Evolutionary conservation across 2,888 invertebrate genomes (phyloP).

Genomic region (Mythimna vitellina): DNA sequence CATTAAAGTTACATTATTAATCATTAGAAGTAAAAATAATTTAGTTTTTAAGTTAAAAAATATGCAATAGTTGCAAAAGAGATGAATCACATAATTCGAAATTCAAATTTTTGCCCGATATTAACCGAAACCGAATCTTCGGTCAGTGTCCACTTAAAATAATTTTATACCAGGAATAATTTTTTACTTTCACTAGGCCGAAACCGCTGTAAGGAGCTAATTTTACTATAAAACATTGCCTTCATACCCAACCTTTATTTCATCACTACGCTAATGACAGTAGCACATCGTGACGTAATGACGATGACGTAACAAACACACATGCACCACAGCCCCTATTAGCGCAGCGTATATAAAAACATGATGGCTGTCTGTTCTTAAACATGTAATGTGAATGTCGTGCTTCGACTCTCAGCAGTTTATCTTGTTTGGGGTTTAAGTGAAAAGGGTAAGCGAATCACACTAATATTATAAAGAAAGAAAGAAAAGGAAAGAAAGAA

Average conservation of each 20-base stretch:
- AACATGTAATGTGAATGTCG: conserved; percentile 46
- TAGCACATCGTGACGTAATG: conserved; percentile 21
- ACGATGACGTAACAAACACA: conserved; percentile 40
- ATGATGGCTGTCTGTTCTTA: conserved; percentile 33
- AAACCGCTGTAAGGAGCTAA: background rate
- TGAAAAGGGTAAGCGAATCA: conserved; percentile 22
- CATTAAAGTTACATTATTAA: too few relatives aligned
- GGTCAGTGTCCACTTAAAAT: too few relatives aligned
- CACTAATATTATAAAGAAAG: background rate
- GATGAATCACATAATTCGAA: too few relatives aligned
- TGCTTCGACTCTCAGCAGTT: conserved; percentile 33
- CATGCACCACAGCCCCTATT: conserved; percentile 33
- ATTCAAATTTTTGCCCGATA: too few relatives aligned
- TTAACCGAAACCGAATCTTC: too few relatives aligned
- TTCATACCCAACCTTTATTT: background rate
- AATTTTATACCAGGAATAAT: too few relatives aligned
- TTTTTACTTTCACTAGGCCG: too few relatives aligned
- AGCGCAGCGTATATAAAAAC: conserved; percentile 46
- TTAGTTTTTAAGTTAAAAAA: too few relatives aligned
- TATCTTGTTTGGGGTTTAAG: conserved; percentile 25
- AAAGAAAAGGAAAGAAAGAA: too few relatives aligned
- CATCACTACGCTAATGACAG: conserved; percentile 4
- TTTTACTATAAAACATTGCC: background rate
- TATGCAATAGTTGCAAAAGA: too few relatives aligned
- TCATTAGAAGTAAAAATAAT: too few relatives aligned